Conservation (phyloP, 1,140 invertebrate genomes). For the Dinothrombium tinctorium region DNA sequence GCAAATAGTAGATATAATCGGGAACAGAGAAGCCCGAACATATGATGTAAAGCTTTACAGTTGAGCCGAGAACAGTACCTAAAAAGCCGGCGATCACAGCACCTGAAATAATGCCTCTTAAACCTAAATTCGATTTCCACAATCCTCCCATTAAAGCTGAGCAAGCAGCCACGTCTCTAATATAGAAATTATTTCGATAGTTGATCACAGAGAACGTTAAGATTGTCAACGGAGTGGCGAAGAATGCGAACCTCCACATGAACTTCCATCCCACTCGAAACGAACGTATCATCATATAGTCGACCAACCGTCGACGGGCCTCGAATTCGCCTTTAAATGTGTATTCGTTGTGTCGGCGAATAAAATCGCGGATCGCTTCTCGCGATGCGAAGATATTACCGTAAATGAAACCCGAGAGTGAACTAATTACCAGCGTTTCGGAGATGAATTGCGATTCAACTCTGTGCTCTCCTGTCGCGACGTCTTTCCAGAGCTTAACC, state of each 20-base stretch:
- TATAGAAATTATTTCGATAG: conserved; percentile 7
- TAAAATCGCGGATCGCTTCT: neutral
- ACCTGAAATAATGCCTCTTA: conserved; percentile 3
- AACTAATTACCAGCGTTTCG: neutral
- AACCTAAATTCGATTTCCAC: conserved; percentile 4
- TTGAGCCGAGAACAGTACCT: too few species aligned
- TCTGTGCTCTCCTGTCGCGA: neutral
- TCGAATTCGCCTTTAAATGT: conserved; percentile 3
- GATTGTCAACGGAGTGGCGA: neutral
- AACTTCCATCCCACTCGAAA: neutral
- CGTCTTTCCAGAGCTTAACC: neutral
- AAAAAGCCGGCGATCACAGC: neutral
- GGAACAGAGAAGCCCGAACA: too few species aligned
- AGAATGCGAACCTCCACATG: neutral
- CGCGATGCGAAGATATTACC: neutral
- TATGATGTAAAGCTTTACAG: too few species aligned
- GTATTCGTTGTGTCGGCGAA: conserved; percentile 6
- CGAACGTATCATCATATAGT: conserved; percentile 4
- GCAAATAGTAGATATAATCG: too few species aligned
- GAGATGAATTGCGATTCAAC: neutral
- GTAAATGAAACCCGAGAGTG: conserved; percentile 3
- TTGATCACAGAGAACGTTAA: neutral
- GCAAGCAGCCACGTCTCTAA: neutral
- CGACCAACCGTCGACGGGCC: conserved; percentile 2
- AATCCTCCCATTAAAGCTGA: neutral